These are phyloP conservation scores for Emesis castigata DNA, from an alignment of 2,888 invertebrate species.

Conservation along the genomic window DNA sequence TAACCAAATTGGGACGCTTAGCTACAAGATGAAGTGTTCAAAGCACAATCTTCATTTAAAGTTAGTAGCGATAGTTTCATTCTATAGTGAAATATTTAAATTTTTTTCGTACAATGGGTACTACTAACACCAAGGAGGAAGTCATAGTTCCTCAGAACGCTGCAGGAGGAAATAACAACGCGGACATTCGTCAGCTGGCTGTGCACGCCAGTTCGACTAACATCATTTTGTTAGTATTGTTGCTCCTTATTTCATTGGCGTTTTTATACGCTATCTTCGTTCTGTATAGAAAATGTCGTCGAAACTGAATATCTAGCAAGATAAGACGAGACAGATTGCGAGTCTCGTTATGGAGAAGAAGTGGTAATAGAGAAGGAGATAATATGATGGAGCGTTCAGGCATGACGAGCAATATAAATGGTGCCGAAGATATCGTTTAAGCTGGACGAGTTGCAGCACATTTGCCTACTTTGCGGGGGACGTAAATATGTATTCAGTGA, in stretches of 20 bases:
- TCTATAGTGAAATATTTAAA: too few species aligned
- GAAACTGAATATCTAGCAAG: not conserved
- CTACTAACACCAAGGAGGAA: too few species aligned
- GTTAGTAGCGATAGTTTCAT: too few species aligned
- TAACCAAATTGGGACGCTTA: too few species aligned
- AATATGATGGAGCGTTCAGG: not conserved
- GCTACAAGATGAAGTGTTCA: too few species aligned
- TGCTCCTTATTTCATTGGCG: not conserved
- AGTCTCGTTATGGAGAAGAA: not conserved
- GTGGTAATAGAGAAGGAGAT: not conserved
- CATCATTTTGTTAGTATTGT: not conserved
- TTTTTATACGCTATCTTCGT: not conserved
- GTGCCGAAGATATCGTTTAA: not conserved
- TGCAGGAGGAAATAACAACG: not conserved
- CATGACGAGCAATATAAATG: not conserved
- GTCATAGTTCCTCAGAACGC: too few species aligned
- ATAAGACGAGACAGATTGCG: not conserved
- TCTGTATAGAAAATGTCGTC: not conserved
- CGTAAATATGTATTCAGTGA: too few species aligned
- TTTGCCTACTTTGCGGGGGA: too few species aligned
- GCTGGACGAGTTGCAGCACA: too few species aligned
- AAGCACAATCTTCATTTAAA: too few species aligned
- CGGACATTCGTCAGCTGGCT: not conserved
- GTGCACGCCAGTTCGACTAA: not conserved
- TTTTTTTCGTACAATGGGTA: too few species aligned